Base-by-base conservation (phyloP, 2,113 vertebrate genomes). In the Microcebus ravelobensis region DNA sequence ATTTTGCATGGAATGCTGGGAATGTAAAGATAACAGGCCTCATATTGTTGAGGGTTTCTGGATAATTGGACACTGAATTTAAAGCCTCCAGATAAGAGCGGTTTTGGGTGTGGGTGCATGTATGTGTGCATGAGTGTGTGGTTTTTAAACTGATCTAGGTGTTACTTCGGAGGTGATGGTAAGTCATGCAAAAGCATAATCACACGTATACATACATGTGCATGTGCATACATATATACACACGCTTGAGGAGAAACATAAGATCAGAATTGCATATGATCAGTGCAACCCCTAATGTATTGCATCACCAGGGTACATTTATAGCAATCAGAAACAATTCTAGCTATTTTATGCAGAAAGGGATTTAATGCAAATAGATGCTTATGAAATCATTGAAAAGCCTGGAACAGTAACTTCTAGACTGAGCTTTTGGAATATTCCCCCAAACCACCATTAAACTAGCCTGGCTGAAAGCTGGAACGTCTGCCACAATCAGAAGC, bases 271-370 rank as follows among this genome's bases (percentile, higher is more conserved):
- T 90, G 2, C 10, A 52, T 87, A 39, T 90, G 9, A 61, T 71
- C 3, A 52, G 2, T 70, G 61, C 27, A 5, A 42, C 4, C 6
- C 18, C 20, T 71, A 61, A 85, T 79, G 3, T 20, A 48, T 20
- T 34, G 0, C 63, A n/a, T 48, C 31, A 36, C 13, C 20, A 18
- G 17, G 20, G 39, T 25, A 14, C 39, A 71, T 29, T 94, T 87
- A 61, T 61, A 71, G 7, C 29, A 68, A 12, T 21, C n/a, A 92
- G 10, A 79, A 82, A 45, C 0, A 71, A 55, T 85, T 67, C 25
- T 84, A 77, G 2, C 2, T 71, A 71, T 82, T 90, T 76, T 90
- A 77, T 94, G 31, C 27, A 85, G n/a, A 65, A 67, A 83, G 4
- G 10, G 0, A 15, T 80, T 45, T 63, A 83, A 87, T 11, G 15